Evolutionary conservation across 2,888 invertebrate species (phyloP), one percentile per base, ranked within the genome.

Genomic region (Hyppa rectilinea): DNA sequence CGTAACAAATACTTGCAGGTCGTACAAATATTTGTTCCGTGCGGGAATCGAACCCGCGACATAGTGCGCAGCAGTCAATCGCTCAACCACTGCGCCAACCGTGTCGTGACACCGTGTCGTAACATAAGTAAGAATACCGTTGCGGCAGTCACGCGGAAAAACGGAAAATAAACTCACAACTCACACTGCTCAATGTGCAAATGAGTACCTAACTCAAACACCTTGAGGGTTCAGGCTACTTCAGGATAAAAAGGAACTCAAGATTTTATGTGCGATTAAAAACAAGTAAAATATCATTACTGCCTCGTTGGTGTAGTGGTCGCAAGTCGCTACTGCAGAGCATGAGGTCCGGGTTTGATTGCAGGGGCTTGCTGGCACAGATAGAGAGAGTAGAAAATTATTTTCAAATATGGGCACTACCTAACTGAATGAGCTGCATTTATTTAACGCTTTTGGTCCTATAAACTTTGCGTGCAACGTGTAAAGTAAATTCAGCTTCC

Each of bases 91-190:
- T n/a, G n/a, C n/a, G n/a, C n/a, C n/a, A n/a, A n/a, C n/a, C n/a
- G n/a, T n/a, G n/a, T n/a, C n/a, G n/a, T n/a, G n/a, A n/a, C n/a
- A n/a, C n/a, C n/a, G n/a, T n/a, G n/a, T n/a, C n/a, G n/a, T 31
- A 58, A 52, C 43, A 56, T 60, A 55, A 77, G 52, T 49, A 69
- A 55, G n/a, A 80, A 43, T 55, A 64, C 17, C 26, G 38, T 50
- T 45, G 29, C 36, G n/a, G 34, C 38, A 56, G 45, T 61, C 34
- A 61, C 47, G 75, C 53, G 26, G 43, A 50, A 64, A 73, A 74
- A 60, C 43, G n/a, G 36, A 59, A 79, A 75, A 73, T 73, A 53
- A 58, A 38, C 10, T 50, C 52, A 52, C 26, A 52, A 40, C 50
- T 60, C 29, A 40, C 50, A 72, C 29, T 49, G 4, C 0, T 36